Conservation (phyloP, 2,888 invertebrate species). For the Netelia inedita region DNA sequence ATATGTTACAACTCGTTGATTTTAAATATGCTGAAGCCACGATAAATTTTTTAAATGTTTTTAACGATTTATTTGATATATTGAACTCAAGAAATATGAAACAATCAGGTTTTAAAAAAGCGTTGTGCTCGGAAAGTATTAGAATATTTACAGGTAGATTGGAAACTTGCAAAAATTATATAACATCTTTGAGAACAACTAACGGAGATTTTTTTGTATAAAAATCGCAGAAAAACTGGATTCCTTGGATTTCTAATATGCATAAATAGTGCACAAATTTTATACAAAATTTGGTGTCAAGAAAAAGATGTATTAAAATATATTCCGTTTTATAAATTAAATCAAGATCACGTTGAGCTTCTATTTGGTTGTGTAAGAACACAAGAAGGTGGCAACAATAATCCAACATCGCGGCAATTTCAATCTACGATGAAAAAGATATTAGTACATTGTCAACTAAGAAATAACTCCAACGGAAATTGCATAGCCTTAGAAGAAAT, state of each 20-base stretch:
- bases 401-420: background rate
- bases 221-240: slow-evolving; percentile 60
- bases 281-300: background rate
- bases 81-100: too few relatives aligned
- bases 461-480: background rate
- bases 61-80: slow-evolving; percentile 73
- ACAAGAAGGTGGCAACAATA: background rate
- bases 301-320: background rate
- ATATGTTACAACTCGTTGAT: slow-evolving; percentile 59
- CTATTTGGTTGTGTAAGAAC: background rate
- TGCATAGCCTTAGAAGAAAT: background rate
- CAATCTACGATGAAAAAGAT: slow-evolving; percentile 4
- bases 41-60: slow-evolving; percentile 66
- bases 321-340: background rate
- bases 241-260: too few relatives aligned
- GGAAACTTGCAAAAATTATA: too few relatives aligned
- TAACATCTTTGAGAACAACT: too few relatives aligned
- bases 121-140: too few relatives aligned
- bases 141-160: too few relatives aligned
- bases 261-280: background rate
- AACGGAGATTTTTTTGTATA: too few relatives aligned
- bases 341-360: background rate
- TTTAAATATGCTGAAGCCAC: slow-evolving; percentile 70
- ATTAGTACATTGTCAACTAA: background rate
- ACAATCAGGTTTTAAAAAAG: too few relatives aligned